Percentiles rank a stretch among this genome's conserved stretches.
Conservation (phyloP, 2,113 vertebrate genomes). For the Pachypanchax playfairii region DNA sequence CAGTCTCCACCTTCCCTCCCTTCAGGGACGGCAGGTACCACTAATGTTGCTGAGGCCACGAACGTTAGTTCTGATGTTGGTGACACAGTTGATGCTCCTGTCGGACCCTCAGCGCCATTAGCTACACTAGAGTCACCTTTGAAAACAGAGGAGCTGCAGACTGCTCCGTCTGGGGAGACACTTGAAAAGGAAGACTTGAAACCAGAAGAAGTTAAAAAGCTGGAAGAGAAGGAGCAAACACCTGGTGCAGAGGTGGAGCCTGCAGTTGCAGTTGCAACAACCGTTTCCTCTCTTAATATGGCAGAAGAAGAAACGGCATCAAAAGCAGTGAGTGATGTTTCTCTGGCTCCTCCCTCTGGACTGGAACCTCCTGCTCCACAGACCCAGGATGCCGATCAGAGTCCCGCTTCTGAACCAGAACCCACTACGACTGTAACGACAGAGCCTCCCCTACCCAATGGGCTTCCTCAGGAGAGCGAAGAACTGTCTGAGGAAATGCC, state of each 20-base stretch:
- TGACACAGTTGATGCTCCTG: constrained; percentile 73
- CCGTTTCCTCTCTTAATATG: not conserved
- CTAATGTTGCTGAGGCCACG: constrained; percentile 35
- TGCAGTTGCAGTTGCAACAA: constrained; percentile 13
- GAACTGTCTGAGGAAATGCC: constrained; percentile 67
- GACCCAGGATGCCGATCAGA: constrained; percentile 5
- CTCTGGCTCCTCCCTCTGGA: constrained; percentile 47
- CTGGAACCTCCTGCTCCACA: constrained; percentile 49
- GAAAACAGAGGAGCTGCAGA: constrained; percentile 61
- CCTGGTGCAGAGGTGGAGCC: constrained; percentile 13
- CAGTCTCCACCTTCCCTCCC: constrained; percentile 64
- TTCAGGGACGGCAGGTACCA: constrained; percentile 19
- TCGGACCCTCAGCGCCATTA: constrained; percentile 56
- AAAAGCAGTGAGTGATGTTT: constrained; percentile 68
- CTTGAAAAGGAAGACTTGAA: constrained; percentile 57
- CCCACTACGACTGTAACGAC: constrained; percentile 74
- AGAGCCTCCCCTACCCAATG: constrained; percentile 82
- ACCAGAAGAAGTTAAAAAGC: constrained; percentile 30
- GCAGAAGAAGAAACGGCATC: constrained; percentile 49
- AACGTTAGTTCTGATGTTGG: constrained; percentile 24
- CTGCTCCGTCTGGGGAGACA: constrained; percentile 28
- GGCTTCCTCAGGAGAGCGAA: constrained; percentile 79
- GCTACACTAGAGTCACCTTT: constrained; percentile 68
- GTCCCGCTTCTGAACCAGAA: constrained; percentile 53
- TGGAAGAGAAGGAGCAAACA: constrained; percentile 48